Evolutionary conservation across 2,888 invertebrate genomes (phyloP), one percentile per base, ranked within the genome.

Genomic region (Heliconius sara): DNA sequence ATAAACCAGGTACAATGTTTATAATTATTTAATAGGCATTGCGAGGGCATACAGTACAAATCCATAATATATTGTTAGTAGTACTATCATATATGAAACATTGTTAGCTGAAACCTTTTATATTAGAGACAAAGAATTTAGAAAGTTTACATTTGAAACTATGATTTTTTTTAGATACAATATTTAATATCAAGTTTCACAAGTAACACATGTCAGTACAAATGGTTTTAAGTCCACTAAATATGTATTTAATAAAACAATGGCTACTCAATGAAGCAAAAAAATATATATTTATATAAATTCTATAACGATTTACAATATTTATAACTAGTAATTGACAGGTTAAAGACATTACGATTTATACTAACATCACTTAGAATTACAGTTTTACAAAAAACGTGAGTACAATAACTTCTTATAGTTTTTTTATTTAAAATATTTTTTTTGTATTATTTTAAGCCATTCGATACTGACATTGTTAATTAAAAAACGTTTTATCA

Each of bases 1-100:
- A 92, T 91, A 92, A 91, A 93, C 93, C 95, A 95, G 95, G 95
- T 95, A 95, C 95, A 94, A 88, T 88, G 91, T 93, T 92, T 92
- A 91, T 91, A 91, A 91, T 90, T 88, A 85, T 86, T 88, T 85
- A 87, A 86, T 86, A 85, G 85, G 83, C 83, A 86, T 86, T 88
- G 89, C 84, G 86, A 88, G 88, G 88, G 87, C 84, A 71, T 79
- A 74, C 70, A 76, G 77, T 79, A 77, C 77, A 65, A 39, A 57
- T 67, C 22, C 68, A 68, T 60, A 47, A 47, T 43, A 79, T 47
- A 68, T 57, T 80, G 73, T 80, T 78, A 78, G 73, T 80, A 77
- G 75, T 80, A 80, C 79, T 16, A 65, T 75, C 52, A 52, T 75
- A 70, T 75, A 68, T 39, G 74, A 73, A 63, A 39, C 16, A 70